These are phyloP conservation scores for Pangasius sanitwongsei DNA, from an alignment of 2,797 vertebrate species.

Conservation along the genomic window DNA sequence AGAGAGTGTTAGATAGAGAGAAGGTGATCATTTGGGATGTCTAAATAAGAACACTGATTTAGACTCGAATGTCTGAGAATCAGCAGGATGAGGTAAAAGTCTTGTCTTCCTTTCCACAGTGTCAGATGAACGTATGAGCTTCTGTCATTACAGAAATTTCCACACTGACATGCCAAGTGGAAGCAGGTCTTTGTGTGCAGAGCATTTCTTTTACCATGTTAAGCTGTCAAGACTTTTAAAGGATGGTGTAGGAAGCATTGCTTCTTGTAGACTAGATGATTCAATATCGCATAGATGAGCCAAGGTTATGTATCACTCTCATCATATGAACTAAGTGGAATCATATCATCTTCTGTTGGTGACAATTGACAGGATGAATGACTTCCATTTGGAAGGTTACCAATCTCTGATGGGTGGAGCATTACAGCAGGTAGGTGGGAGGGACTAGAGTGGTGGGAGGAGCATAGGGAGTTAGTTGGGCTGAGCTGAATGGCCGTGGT, in stretches of 20 bases:
- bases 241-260: not conserved
- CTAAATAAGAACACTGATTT: not conserved
- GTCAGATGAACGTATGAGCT: not conserved
- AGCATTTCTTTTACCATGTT: not conserved
- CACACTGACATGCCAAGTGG: not conserved
- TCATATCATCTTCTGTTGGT: constrained; percentile 23
- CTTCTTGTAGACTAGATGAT: constrained; percentile 3
- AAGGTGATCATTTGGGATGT: not conserved
- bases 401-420: constrained; percentile 23
- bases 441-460: constrained; percentile 79
- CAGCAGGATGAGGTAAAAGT: constrained; percentile 28
- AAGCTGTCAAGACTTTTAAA: not conserved
- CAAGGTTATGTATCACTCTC: constrained; percentile 9
- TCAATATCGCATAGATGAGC: not conserved
- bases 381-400: constrained; percentile 7
- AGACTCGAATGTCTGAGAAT: not conserved
- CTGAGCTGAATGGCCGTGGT: constrained; percentile 91
- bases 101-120: constrained; percentile 16
- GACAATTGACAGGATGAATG: not conserved
- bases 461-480: constrained; percentile 83
- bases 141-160: constrained; percentile 17
- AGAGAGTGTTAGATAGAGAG: not conserved
- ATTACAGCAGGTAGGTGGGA: constrained; percentile 51
- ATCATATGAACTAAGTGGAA: constrained; percentile 7
- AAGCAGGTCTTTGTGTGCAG: not conserved